Evolutionary conservation across 2,113 vertebrate genomes (phyloP), one percentile per base, ranked within the genome.

Genomic region (Monopterus albus): DNA sequence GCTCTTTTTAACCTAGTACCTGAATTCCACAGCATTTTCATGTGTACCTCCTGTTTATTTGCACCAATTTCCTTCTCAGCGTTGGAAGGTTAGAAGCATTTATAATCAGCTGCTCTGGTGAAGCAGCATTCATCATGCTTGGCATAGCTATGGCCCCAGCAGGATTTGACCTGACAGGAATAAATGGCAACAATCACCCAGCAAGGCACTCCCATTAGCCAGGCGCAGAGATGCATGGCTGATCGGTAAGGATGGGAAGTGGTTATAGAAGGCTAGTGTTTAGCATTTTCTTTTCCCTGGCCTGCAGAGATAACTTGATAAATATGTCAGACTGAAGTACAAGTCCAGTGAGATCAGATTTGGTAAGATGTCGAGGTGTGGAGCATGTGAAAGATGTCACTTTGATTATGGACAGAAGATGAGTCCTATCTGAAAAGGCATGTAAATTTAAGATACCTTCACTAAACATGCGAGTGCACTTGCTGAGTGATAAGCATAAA

Each of bases 131-230:
- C 72, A 91, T 92, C 91, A 92, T 50, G 42, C 78, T 70, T 85
- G 73, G 80, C 79, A 52, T 61, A 43, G 78, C 73, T 23, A 45
- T 35, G 53, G 73, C 72, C 83, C 84, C 85, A 50, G 79, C 78
- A 85, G 81, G 77, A 89, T 81, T 69, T 67, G 64, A 79, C 63
- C 83, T 87, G 91, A 91, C 91, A 87, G 77, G 88, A 87, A 92
- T 88, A 91, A 92, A 93, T 84, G 86, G 87, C 82, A 82, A 38
- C 78, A 50, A 85, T 90, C 89, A 88, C 81, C 82, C 36, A 65
- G 60, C 78, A 20, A 77, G 78, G 50, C 82, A 70, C 69, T 58
- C 77, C 84, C 78, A 91, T 91, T 90, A 91, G 87, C 76, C 23
- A 68, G 75, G 71, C 74, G 63, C 29, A 42, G 46, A 59, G 70